These are phyloP conservation scores for Engystomops pustulosus DNA, from an alignment of 2,113 vertebrate genomes.

Conservation along the genomic window DNA sequence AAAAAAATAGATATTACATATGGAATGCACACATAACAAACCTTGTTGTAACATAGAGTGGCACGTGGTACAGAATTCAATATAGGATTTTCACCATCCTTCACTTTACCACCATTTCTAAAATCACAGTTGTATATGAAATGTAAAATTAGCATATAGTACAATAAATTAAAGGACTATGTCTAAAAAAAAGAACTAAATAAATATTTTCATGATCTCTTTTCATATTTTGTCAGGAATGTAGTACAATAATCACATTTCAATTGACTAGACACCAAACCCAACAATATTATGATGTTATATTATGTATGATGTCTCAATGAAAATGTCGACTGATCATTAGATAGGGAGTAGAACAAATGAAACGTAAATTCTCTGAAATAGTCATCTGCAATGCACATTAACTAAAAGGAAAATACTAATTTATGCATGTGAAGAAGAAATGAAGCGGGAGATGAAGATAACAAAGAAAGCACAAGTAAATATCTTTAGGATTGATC, in stretches of 20 bases:
- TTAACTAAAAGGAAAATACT: neutral
- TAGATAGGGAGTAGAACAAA: neutral
- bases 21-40: no score
- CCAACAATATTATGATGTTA: neutral
- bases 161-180: neutral
- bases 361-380: neutral
- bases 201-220: neutral
- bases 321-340: neutral
- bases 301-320: neutral
- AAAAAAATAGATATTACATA: no score
- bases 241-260: neutral
- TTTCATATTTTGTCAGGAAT: neutral
- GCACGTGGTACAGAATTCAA: no score
- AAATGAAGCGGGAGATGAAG: conserved; percentile 36
- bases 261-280: neutral
- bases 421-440: neutral
- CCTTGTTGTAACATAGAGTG: no score
- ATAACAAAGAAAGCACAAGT: conserved; percentile 44
- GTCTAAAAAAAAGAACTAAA: neutral
- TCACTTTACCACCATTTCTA: no score
- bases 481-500: conserved; percentile 52
- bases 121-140: neutral
- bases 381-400: neutral
- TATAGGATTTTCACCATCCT: no score
- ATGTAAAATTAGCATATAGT: neutral